These are phyloP conservation scores for Orcinus orca DNA, from an alignment of 2,113 vertebrate genomes.

Conservation along the genomic window DNA sequence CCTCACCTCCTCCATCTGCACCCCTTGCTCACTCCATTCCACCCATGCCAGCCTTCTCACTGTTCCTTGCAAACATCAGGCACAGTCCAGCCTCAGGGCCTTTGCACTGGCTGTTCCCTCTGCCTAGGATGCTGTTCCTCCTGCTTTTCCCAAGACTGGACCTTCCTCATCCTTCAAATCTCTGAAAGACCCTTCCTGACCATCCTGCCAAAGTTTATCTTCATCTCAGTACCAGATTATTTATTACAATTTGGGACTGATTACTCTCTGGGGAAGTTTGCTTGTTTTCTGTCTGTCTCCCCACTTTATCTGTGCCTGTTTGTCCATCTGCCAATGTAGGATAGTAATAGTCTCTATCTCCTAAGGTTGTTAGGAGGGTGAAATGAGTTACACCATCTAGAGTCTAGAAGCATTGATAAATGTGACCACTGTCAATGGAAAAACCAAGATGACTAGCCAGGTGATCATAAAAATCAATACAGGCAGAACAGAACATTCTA, in stretches of 20 bases:
- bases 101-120: background rate
- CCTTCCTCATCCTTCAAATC: background rate
- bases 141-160: background rate
- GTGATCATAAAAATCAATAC: background rate
- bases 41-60: fast-evolving
- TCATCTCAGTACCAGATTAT: background rate
- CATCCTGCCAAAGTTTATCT: background rate
- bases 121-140: background rate
- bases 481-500: background rate
- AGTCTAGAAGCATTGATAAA: background rate
- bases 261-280: background rate
- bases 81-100: background rate
- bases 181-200: background rate
- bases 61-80: background rate
- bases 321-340: background rate
- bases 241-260: background rate
- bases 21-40: fast-evolving
- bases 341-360: background rate
- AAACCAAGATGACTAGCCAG: background rate
- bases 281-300: background rate
- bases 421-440: background rate
- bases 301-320: background rate
- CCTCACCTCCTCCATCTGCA: too few species aligned
- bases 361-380: background rate
- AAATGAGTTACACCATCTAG: background rate